Base-by-base conservation (phyloP, 1,140 invertebrate species). In the Mesaphorura yosii region DNA sequence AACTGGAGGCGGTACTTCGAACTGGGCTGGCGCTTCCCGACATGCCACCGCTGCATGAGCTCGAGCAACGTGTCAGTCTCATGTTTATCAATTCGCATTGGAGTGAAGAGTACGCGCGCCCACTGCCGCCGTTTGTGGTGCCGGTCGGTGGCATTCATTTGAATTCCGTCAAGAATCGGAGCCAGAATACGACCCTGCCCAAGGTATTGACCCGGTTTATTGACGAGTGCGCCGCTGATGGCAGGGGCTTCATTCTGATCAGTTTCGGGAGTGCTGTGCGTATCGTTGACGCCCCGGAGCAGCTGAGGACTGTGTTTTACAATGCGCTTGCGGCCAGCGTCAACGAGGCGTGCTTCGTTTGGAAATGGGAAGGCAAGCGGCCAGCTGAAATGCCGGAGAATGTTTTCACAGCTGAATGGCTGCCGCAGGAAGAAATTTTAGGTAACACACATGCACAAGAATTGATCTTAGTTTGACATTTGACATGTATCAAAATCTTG, bases 361-460 rank as follows among this genome's bases (percentile, higher is more conserved):
- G 50, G 54, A 63, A 63, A 52, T 63, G 29, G 37, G 58, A 57
- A 25, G 47, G 12, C 2, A 28, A 49, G 22, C 14, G 39, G 4
- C 39, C 38, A 12, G 26, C 4, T 27, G 27, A 52, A 31, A 17
- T 62, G 28, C 53, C 62, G 19, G 31, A n/a, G 15, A 61, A 63
- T 46, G 49, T 63, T 28, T 40, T 40, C 17, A 48, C 49, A 4
- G 29, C 41, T 15, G 37, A 59, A 26, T 64, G 62, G 59, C 29
- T 51, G 12, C 58, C 51, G 26, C 60, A 61, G 47, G 53, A 58
- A 25, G 57, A 61, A 23, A 27, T 61, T 44, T 29, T 61, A 22
- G 59, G 59, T 61, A 25, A 46, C 20, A 14, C 44, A 26, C n/a
- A n/a, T n/a, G n/a, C n/a, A n/a, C n/a, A n/a, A n/a, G n/a, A n/a